phyloP scores from a whole-genome alignment of 2,797 vertebrate species.

The Rhadinocentrus ornatus region DNA sequence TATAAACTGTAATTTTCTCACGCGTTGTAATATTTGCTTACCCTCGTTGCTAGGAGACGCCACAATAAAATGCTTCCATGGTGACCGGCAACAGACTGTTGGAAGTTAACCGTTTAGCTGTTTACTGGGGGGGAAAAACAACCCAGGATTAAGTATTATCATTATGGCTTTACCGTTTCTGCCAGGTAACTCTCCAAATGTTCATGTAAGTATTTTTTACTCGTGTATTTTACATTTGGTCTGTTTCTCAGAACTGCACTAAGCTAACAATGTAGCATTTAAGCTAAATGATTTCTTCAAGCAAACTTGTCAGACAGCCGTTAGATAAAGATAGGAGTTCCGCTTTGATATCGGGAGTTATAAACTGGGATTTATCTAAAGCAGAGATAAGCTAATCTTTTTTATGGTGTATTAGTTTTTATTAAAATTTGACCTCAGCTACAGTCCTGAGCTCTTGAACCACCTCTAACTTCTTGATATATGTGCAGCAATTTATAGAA shows the following conservation, averaged over 20 bases:
- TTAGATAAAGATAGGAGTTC: neutral
- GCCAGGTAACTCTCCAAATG: constrained; percentile 78
- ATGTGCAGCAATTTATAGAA: too few relatives aligned
- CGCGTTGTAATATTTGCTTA: neutral
- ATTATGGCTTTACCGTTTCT: constrained; percentile 86
- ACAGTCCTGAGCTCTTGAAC: neutral
- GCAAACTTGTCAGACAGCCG: neutral
- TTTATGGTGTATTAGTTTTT: neutral
- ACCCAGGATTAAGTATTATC: neutral
- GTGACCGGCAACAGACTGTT: constrained; percentile 28
- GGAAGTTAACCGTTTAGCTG: neutral
- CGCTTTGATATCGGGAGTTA: neutral
- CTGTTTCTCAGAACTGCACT: neutral
- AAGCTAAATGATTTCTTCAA: neutral
- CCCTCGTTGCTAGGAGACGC: constrained; percentile 49
- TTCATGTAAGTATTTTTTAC: constrained; percentile 82
- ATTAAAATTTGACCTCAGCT: neutral
- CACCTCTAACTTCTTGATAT: too few relatives aligned
- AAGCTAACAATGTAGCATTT: neutral
- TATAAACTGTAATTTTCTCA: neutral
- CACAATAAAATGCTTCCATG: constrained; percentile 53
- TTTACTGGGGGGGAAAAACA: neutral
- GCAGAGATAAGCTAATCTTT: neutral
- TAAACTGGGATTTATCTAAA: neutral
- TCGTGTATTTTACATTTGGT: neutral